Percentiles rank a stretch among this genome's conserved stretches.
Conservation (phyloP, 2,888 invertebrate genomes). For the Tenthredo amoena region DNA sequence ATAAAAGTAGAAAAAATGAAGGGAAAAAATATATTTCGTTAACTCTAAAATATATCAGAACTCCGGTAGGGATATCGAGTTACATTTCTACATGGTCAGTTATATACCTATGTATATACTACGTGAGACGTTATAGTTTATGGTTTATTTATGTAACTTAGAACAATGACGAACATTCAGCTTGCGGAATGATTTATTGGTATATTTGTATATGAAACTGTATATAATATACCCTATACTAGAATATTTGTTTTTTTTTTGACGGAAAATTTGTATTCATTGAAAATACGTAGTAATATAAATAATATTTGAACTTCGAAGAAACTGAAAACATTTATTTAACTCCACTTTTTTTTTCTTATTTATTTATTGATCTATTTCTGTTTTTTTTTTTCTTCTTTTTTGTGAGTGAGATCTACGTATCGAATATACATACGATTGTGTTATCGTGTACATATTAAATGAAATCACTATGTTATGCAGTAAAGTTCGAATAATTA, state of each 20-base stretch:
- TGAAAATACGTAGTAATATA: neutral
- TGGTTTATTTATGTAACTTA: neutral
- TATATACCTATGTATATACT: neutral
- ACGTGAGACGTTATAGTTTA: neutral
- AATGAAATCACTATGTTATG: neutral
- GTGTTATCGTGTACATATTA: neutral
- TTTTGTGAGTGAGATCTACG: neutral
- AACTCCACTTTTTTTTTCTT: neutral
- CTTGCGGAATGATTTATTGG: neutral
- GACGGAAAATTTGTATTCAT: neutral
- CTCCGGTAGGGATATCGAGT: neutral
- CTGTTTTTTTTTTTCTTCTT: neutral
- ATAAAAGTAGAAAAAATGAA: neutral
- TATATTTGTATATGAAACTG: neutral
- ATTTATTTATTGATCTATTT: too few relatives aligned
- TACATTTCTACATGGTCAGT: neutral
- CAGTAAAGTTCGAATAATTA: neutral
- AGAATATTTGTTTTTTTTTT: neutral
- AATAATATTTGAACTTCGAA: neutral
- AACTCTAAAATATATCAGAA: neutral
- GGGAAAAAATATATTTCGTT: neutral
- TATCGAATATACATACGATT: neutral
- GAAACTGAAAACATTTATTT: neutral
- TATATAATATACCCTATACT: neutral
- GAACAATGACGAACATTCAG: conserved; percentile 9